phyloP scores from a whole-genome alignment of 2,113 vertebrate species.

The Promerops cafer region DNA sequence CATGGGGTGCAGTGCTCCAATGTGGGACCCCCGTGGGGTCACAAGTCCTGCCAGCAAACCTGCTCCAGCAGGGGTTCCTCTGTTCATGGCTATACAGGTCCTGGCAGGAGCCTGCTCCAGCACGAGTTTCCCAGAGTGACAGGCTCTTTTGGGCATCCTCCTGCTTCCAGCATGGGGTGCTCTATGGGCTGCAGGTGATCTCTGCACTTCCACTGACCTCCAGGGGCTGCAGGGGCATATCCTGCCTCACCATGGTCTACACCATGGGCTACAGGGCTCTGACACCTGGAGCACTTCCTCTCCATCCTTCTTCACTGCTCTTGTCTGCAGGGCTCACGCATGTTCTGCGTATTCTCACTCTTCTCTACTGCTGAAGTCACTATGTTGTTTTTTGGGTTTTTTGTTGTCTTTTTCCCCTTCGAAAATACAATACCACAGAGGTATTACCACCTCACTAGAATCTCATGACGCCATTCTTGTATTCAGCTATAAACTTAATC shows the following conservation, averaged over 20 bases:
- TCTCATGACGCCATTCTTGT: fast-evolving
- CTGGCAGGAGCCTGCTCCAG: background rate
- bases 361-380: background rate
- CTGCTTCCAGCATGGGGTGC: background rate
- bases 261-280: background rate
- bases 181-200: background rate
- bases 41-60: background rate
- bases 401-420: background rate
- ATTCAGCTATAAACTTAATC: background rate
- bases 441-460: background rate
- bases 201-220: background rate
- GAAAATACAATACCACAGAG: background rate
- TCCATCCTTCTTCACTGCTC: background rate
- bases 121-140: fast-evolving
- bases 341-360: background rate
- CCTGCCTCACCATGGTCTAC: background rate
- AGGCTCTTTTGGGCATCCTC: background rate
- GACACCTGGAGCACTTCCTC: background rate
- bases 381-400: background rate
- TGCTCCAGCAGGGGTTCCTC: background rate
- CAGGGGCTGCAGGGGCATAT: background rate
- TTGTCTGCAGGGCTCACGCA: background rate
- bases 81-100: background rate
- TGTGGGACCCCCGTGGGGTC: background rate
- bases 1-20: background rate